Evolutionary conservation across 2,797 vertebrate genomes (phyloP).

Genomic region (Limosa lapponica): DNA sequence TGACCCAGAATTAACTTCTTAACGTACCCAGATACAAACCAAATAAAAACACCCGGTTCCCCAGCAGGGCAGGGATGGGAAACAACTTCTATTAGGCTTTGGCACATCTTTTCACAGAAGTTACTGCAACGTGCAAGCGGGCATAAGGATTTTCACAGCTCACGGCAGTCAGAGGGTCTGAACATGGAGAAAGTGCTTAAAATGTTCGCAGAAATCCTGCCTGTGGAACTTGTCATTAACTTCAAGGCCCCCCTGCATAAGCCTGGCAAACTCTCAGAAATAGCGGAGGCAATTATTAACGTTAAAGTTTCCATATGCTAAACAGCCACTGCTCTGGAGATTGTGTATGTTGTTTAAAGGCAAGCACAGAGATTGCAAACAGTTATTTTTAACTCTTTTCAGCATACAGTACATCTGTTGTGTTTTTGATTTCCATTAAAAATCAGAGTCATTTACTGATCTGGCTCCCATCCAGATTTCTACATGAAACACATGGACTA

Average conservation of each 20-base stretch:
- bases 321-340: neutral
- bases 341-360: constrained; percentile 32
- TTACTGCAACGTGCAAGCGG: neutral
- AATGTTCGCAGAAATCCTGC: neutral
- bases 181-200: neutral
- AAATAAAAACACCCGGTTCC: neutral
- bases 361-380: constrained; percentile 26
- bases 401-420: constrained; percentile 64
- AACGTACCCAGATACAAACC: neutral
- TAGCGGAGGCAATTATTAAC: neutral
- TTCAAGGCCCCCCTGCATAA: neutral
- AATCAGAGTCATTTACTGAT: constrained; percentile 63
- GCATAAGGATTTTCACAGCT: neutral
- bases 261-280: neutral
- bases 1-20: neutral
- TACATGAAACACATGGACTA: constrained; percentile 54
- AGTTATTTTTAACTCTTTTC: constrained; percentile 71
- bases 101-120: neutral
- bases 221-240: neutral
- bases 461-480: constrained; percentile 57
- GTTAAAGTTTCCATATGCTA: constrained; percentile 7
- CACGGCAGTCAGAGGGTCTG: neutral
- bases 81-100: neutral
- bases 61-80: neutral
- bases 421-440: constrained; percentile 55